These are phyloP conservation scores for Brachyrhaphis roseni DNA, from an alignment of 2,797 vertebrate species.

Conservation along the genomic window DNA sequence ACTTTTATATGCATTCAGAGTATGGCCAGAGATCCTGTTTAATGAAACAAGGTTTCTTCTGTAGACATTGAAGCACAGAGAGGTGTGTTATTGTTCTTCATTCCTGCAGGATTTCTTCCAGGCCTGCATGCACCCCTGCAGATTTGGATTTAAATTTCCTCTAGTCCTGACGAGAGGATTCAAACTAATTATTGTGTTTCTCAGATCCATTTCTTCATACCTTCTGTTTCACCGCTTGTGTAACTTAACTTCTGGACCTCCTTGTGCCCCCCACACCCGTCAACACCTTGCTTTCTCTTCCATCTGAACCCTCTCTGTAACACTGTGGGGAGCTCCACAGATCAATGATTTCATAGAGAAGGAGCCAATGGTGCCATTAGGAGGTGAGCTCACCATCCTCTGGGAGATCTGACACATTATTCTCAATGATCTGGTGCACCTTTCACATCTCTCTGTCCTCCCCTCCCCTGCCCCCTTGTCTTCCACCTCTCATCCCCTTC, in stretches of 20 bases:
- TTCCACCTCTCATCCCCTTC: conserved; percentile 23
- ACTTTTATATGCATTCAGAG: conserved; percentile 15
- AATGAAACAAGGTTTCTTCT: conserved; percentile 19
- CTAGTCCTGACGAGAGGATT: conserved; percentile 24
- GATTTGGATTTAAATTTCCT: neutral
- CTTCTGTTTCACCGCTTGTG: conserved; percentile 2
- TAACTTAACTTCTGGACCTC: conserved; percentile 39
- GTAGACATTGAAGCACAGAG: neutral
- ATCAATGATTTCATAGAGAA: conserved; percentile 85
- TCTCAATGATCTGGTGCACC: conserved; percentile 73
- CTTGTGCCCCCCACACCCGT: conserved; percentile 6
- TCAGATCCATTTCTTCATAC: conserved; percentile 4
- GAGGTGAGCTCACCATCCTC: conserved; percentile 82
- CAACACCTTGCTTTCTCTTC: conserved; percentile 3
- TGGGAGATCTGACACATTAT: conserved; percentile 67
- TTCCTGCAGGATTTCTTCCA: conserved; percentile 32
- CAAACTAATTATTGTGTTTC: conserved; percentile 10
- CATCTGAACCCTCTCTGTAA: conserved; percentile 67
- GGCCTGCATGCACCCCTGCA: conserved; percentile 21
- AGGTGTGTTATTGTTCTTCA: conserved; percentile 30
- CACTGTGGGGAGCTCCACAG: conserved; percentile 52
- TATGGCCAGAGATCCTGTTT: conserved; percentile 48
- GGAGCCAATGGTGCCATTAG: conserved; percentile 78
- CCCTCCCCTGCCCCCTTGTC: conserved; percentile 32
- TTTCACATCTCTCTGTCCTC: conserved; percentile 40